Conservation (phyloP, 1,140 invertebrate species). For the Nautilus pompilius region DNA sequence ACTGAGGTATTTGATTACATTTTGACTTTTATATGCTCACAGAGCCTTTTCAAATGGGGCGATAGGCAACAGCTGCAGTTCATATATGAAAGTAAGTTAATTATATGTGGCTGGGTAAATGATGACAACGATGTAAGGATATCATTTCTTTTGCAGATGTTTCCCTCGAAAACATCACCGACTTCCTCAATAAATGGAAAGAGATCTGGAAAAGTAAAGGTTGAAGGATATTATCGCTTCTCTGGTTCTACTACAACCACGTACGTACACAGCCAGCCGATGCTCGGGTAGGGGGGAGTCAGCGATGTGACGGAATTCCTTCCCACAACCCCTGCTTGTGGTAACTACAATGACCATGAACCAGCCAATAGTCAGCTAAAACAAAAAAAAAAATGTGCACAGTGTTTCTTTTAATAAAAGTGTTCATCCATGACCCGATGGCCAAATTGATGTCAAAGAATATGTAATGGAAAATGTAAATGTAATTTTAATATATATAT, state of each 20-base stretch:
- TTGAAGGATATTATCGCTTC: conserved; percentile 53
- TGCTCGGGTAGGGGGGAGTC: background rate
- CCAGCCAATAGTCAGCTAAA: background rate
- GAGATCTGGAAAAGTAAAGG: conserved; percentile 62
- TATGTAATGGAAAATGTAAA: background rate
- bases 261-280: background rate
- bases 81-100: background rate
- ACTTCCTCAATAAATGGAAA: conserved; percentile 67
- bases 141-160: conserved; percentile 57
- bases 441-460: background rate
- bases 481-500: background rate
- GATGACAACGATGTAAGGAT: background rate
- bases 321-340: background rate
- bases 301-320: background rate
- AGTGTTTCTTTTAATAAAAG: background rate
- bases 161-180: conserved; percentile 65
- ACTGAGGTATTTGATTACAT: background rate
- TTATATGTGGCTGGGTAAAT: conserved; percentile 9
- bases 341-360: background rate
- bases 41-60: background rate
- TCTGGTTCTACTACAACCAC: background rate
- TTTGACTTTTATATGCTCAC: background rate
- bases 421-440: background rate
- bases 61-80: background rate
- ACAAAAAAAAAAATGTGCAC: background rate